phyloP scores from a whole-genome alignment of 1,140 invertebrate genomes.

The Paraescarpia echinospica region DNA sequence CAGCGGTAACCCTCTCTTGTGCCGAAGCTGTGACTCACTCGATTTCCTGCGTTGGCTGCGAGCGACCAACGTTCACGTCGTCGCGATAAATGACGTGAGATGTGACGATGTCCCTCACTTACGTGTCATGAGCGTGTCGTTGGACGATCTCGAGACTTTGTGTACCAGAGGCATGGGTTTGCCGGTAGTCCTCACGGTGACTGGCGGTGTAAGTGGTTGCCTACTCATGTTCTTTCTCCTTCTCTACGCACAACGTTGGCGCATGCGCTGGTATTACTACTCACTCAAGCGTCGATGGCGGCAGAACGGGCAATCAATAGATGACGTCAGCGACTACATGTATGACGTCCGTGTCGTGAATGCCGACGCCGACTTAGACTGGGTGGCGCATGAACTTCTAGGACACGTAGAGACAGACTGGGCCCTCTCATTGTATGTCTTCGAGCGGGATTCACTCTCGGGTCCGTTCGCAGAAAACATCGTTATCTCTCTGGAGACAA shows the following conservation, averaged over 20 bases:
- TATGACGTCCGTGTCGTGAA: background rate
- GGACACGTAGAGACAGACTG: background rate
- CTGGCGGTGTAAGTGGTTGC: background rate
- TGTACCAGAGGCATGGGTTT: background rate
- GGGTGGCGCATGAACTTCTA: background rate
- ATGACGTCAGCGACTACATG: background rate
- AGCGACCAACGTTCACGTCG: background rate
- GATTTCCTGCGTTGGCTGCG: background rate
- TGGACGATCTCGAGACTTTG: background rate
- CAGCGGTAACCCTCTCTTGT: background rate
- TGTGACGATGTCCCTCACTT: background rate
- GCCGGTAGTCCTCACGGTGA: background rate
- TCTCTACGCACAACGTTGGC: background rate
- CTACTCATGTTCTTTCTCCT: background rate
- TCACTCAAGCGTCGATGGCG: background rate
- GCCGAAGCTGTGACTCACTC: background rate
- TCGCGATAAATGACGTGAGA: background rate
- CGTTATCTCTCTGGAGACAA: background rate
- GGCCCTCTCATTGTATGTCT: background rate
- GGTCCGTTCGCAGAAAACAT: background rate
- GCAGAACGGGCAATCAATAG: background rate
- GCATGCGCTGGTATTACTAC: background rate
- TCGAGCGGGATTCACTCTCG: background rate
- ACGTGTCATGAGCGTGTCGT: background rate
- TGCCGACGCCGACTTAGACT: background rate